These are phyloP conservation scores for Ruditapes philippinarum DNA, from an alignment of 1,140 invertebrate species.

Conservation along the genomic window DNA sequence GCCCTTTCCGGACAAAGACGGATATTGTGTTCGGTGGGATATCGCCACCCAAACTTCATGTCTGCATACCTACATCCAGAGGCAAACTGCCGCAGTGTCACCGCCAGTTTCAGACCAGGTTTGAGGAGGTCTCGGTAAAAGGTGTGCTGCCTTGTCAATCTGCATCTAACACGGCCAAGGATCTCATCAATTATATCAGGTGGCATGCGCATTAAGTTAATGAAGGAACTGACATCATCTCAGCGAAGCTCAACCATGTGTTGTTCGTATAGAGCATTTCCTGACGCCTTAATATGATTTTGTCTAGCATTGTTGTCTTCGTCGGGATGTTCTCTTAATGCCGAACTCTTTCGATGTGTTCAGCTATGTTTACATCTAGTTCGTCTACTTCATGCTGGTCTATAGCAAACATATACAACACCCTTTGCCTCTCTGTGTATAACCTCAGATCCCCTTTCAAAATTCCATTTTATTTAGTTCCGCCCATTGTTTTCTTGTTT, in stretches of 20 bases:
- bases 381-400: slow-evolving; percentile 46
- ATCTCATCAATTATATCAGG: slow-evolving; percentile 51
- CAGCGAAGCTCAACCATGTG: too few species aligned
- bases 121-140: slow-evolving; percentile 55
- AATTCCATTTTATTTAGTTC: too few species aligned
- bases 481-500: too few species aligned
- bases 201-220: slow-evolving; percentile 52
- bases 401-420: slow-evolving; percentile 48
- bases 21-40: slow-evolving; percentile 52
- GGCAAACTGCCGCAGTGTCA: slow-evolving; percentile 61
- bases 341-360: slow-evolving; percentile 40
- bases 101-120: slow-evolving; percentile 60
- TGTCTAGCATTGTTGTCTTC: slow-evolving; percentile 39
- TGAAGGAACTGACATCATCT: not conserved
- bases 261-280: slow-evolving; percentile 39
- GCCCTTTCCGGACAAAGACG: slow-evolving; percentile 8
- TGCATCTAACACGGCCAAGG: slow-evolving; percentile 41
- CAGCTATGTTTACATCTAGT: slow-evolving; percentile 45
- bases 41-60: slow-evolving; percentile 59
- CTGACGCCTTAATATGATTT: slow-evolving; percentile 45
- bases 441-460: too few species aligned
- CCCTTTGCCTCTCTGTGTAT: slow-evolving; percentile 24
- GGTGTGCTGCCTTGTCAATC: slow-evolving; percentile 67
- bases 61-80: slow-evolving; percentile 59
- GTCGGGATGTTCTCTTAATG: slow-evolving; percentile 25